Conservation (phyloP, 2,888 invertebrate species). For the Argyra leucocephala region DNA sequence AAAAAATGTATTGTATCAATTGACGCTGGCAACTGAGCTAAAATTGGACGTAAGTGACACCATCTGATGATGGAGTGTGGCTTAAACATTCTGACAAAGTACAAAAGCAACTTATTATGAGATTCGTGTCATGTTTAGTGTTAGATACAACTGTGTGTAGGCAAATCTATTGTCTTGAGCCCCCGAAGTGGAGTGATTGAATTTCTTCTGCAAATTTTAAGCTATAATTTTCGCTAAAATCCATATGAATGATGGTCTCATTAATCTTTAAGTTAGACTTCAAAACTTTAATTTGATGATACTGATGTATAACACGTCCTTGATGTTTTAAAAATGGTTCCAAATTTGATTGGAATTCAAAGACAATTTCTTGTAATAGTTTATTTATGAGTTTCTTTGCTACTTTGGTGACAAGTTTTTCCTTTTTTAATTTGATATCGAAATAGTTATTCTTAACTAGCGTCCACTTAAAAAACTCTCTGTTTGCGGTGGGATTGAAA, state of each 20-base stretch:
- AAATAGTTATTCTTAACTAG: too few relatives aligned
- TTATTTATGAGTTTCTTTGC: too few relatives aligned
- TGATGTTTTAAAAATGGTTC: neutral
- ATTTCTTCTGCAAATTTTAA: conserved; percentile 12
- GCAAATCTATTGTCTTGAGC: conserved; percentile 7
- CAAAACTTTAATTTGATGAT: neutral
- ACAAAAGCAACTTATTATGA: neutral
- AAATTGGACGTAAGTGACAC: conserved; percentile 8
- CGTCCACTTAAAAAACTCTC: too few relatives aligned
- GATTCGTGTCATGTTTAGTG: neutral
- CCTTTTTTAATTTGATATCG: too few relatives aligned
- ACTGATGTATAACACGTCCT: conserved; percentile 8
- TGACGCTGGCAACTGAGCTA: neutral
- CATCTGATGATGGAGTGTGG: neutral
- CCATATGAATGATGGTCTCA: conserved; percentile 14
- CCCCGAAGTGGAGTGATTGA: conserved; percentile 11
- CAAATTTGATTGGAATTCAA: neutral
- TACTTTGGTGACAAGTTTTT: too few relatives aligned
- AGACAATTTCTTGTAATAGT: neutral
- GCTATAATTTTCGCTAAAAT: conserved; percentile 11
- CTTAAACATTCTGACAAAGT: neutral
- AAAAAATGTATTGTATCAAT: neutral
- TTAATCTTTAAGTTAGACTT: conserved; percentile 8
- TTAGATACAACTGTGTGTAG: conserved; percentile 5
- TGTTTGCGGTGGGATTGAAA: too few relatives aligned